phyloP scores from a whole-genome alignment of 2,888 invertebrate species.

The Loripinus fragilis region DNA sequence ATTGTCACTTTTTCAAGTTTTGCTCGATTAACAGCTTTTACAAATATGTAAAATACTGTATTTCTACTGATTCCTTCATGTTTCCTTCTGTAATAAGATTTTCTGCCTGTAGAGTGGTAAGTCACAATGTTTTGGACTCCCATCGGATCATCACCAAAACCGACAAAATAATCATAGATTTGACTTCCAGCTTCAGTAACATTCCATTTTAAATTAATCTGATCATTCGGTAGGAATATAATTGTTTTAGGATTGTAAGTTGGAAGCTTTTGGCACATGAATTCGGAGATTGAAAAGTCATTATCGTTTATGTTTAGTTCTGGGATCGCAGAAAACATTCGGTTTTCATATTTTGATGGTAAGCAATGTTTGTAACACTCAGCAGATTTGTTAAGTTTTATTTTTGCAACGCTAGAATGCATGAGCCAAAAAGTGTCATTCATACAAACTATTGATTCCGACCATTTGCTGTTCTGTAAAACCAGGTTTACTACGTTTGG shows the following conservation, averaged over 20 bases:
- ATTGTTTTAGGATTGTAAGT: conserved; percentile 14
- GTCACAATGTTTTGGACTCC: conserved; percentile 44
- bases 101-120: conserved; percentile 46
- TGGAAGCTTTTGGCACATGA: conserved; percentile 29
- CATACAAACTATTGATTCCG: conserved; percentile 48
- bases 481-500: conserved; percentile 48
- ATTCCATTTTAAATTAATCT: conserved; percentile 57
- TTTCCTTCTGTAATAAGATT: conserved; percentile 34
- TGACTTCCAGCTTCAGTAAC: conserved; percentile 54
- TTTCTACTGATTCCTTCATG: conserved; percentile 54
- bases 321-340: too few relatives aligned
- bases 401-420: not conserved
- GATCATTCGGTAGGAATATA: conserved; percentile 58
- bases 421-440: not conserved
- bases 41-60: conserved; percentile 50
- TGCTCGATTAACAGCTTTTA: conserved; percentile 58
- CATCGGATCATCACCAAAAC: conserved; percentile 40
- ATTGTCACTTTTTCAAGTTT: conserved; percentile 29
- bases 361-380: too few relatives aligned
- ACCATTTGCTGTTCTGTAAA: conserved; percentile 39
- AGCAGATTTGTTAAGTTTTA: too few relatives aligned
- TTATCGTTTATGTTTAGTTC: too few relatives aligned
- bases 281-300: conserved; percentile 36
- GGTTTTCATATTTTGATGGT: too few relatives aligned
- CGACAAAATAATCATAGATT: conserved; percentile 56